Evolutionary conservation across 2,888 invertebrate genomes (phyloP).

Genomic region (Sminthurinus aureus): DNA sequence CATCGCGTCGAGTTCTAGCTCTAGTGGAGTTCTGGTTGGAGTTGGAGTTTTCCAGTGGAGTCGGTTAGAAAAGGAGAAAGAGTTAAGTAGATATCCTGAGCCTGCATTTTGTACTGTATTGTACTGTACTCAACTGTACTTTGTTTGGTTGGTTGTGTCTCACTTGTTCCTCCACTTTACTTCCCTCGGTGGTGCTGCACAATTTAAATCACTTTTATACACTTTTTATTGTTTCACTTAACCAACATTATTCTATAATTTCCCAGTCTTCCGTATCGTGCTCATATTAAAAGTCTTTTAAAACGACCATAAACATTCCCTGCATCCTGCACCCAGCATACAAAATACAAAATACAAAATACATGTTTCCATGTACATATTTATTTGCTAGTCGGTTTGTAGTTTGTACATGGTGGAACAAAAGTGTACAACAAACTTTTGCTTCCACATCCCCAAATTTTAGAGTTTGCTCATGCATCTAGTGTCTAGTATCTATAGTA

Average conservation of each 20-base stretch:
- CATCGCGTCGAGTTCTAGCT: too few relatives aligned
- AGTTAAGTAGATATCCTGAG: constrained; percentile 2
- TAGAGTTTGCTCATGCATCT: too few relatives aligned
- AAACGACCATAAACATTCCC: neutral
- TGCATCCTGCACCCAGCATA: too few relatives aligned
- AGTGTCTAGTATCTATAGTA: too few relatives aligned
- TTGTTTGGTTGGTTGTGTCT: neutral
- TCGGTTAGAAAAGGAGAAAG: neutral
- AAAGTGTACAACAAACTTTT: too few relatives aligned
- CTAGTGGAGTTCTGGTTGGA: too few relatives aligned
- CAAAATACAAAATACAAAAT: too few relatives aligned
- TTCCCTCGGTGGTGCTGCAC: neutral
- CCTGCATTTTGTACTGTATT: neutral
- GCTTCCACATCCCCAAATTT: too few relatives aligned
- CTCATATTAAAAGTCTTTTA: neutral
- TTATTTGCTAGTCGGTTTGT: too few relatives aligned
- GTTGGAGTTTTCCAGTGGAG: neutral
- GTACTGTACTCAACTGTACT: neutral
- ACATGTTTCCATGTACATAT: too few relatives aligned
- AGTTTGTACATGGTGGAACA: too few relatives aligned
- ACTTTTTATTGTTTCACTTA: constrained; percentile 1
- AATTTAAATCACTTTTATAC: neutral
- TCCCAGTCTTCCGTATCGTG: neutral
- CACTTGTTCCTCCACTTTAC: neutral
- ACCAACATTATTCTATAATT: constrained; percentile 1